Base-by-base conservation (phyloP, 2,888 invertebrate genomes). In the Uloborus plumipes region DNA sequence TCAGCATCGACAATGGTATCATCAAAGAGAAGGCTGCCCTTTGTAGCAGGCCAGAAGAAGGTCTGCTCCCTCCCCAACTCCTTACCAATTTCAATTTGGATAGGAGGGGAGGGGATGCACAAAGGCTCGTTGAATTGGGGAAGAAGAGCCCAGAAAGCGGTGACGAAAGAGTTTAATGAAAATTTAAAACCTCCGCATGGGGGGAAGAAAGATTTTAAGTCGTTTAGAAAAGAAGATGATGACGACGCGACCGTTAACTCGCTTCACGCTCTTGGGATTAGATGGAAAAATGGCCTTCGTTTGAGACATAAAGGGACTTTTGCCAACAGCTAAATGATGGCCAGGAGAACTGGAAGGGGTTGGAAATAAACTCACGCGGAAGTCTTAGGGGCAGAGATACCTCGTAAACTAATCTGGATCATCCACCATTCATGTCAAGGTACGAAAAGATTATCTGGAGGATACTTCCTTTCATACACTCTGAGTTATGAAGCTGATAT, bases 81-180 rank as follows among this genome's bases (percentile, higher is more conserved):
- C 49, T 50, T 55, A 18, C 50, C 71, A 15, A 64, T 62, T 73
- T 69, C 65, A 73, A 80, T 80, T 73, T 72, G 61, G 62, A 67
- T 50, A 39, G 75, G 58, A 22, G 66, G 58, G 49, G 66, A 51
- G 31, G 58, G 62, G 47, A n/a, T 2, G 13, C 62, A 49, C 75
- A 59, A 79, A 20, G 11, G 39, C 39, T 14, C 22, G 22, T 59
- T 59, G 22, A 55, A 55, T 55, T n/a, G n/a, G 18, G 39, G 18
- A 47, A 47, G 22, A 64, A 47, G 51, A 51, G 51, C 51, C 51
- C 50, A 50, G 20, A 66, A 66, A 66, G 74, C 66, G 74, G 80
- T 81, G 80, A 81, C 80, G 80, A 81, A 81, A 81, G 80, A 81
- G 80, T 81, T 81, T 81, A 81, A 81, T 81, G 80, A 81, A 81